phyloP scores from a whole-genome alignment of 2,888 invertebrate genomes.

The Mesorhabditis belari region DNA sequence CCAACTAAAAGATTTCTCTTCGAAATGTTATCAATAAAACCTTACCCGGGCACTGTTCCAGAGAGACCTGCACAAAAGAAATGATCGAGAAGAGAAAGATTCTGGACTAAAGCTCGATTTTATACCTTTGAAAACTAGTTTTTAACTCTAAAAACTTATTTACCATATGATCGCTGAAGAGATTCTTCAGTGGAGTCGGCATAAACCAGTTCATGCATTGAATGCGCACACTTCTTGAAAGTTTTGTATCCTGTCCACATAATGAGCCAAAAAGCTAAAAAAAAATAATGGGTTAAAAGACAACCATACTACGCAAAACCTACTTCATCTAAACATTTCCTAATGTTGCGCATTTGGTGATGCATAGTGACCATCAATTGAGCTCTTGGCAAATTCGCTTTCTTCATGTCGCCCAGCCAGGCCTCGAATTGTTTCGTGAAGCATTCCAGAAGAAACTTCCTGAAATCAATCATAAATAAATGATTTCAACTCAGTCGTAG shows the following conservation, averaged over 20 bases:
- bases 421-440: neutral
- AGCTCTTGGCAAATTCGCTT: neutral
- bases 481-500: no score
- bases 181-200: neutral
- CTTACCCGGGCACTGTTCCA: neutral
- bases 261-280: neutral
- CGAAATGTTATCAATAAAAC: no score
- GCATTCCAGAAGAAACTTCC: neutral
- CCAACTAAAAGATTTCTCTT: no score
- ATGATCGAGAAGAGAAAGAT: no score
- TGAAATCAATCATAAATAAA: no score
- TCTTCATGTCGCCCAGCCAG: neutral
- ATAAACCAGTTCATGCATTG: neutral
- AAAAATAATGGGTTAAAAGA: no score
- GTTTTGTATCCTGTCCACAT: neutral
- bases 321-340: neutral
- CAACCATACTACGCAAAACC: neutral
- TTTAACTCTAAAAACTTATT: no score
- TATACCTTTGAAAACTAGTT: no score
- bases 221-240: neutral
- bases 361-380: neutral
- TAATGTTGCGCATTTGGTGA: neutral
- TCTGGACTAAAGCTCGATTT: no score
- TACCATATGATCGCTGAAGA: neutral
- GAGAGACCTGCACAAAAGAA: neutral